A percentile compares a stretch with the other conserved stretches of the same genome.
phyloP scores from a whole-genome alignment of 2,113 vertebrate genomes.

The Cacatua alba region DNA sequence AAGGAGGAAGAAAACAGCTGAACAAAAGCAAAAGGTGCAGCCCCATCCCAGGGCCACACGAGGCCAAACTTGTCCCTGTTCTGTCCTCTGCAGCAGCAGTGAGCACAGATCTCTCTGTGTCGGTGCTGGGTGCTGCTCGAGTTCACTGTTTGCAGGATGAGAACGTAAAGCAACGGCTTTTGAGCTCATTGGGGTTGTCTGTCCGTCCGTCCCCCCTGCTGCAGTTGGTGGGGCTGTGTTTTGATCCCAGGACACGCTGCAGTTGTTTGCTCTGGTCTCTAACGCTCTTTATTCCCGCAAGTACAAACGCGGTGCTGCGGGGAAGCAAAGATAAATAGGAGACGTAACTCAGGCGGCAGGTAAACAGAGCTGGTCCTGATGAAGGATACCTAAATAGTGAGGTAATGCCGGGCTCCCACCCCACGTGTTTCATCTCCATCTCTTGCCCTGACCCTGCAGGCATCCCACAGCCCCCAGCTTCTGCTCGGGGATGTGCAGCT shows the following conservation, averaged over 20 bases:
- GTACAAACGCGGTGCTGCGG: rapidly evolving
- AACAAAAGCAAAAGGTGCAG: background rate
- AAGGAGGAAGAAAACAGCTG: background rate
- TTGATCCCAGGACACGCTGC: background rate
- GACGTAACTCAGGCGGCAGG: background rate
- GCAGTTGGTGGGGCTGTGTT: background rate
- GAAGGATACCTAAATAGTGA: background rate
- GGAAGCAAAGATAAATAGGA: background rate
- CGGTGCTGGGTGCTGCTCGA: background rate
- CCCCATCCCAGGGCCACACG: background rate
- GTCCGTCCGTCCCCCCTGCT: background rate
- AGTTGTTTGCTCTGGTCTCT: background rate
- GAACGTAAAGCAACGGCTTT: rapidly evolving
- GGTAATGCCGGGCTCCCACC: background rate
- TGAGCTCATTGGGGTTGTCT: background rate
- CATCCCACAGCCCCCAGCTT: background rate
- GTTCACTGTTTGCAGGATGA: background rate
- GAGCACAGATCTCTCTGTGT: background rate
- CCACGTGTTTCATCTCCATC: background rate
- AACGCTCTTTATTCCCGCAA: background rate
- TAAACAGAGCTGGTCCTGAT: background rate
- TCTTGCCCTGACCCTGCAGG: rapidly evolving
- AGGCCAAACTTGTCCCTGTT: background rate
- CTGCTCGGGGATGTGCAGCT: background rate
- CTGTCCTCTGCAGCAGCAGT: background rate